Evolutionary conservation across 2,797 vertebrate species (phyloP).

Genomic region (Tinamus major): DNA sequence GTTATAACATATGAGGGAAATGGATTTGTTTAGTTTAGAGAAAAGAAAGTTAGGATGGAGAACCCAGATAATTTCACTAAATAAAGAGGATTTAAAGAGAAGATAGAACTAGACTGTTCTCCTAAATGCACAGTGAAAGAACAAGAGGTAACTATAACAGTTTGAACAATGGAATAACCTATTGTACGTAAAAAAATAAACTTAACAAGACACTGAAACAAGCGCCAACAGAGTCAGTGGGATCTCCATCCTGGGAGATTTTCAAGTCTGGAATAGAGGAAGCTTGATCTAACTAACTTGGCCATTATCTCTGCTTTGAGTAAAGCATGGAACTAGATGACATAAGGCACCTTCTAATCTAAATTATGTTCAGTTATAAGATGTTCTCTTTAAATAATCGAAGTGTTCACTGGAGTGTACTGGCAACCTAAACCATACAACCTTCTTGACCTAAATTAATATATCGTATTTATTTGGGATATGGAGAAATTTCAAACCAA

Average conservation of each 20-base stretch:
- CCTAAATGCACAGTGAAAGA: not conserved
- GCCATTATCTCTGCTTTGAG: not conserved
- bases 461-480: not conserved
- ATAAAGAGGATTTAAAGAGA: not conserved
- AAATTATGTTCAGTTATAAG: not conserved
- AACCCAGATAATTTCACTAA: not conserved
- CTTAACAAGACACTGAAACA: not conserved
- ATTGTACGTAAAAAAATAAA: not conserved
- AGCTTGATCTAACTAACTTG: not conserved
- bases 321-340: not conserved
- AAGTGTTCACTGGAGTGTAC: not conserved
- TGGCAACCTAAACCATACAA: not conserved
- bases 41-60: not conserved
- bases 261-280: not conserved
- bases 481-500: not conserved
- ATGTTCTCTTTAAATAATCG: not conserved
- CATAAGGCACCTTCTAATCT: not conserved
- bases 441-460: slow-evolving; percentile 20
- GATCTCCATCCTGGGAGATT: not conserved
- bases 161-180: not conserved
- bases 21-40: no score
- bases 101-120: not conserved
- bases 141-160: not conserved
- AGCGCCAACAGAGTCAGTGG: not conserved
- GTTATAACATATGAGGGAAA: no score